Percentiles rank a stretch among this genome's conserved stretches.
Evolutionary conservation across 2,888 invertebrate species (phyloP).

Genomic region (Dasysyrphus tricinctus): DNA sequence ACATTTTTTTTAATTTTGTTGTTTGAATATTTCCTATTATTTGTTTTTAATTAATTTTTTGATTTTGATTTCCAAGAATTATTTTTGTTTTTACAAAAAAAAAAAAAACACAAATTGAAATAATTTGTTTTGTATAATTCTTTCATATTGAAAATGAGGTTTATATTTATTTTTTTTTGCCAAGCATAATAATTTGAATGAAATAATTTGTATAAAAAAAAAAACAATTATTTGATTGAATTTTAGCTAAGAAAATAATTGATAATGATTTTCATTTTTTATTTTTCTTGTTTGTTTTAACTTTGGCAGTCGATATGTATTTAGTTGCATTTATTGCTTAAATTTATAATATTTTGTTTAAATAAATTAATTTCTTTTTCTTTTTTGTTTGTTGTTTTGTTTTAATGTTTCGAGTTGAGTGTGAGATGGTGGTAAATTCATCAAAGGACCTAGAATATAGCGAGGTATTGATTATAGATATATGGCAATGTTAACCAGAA

Average conservation of each 20-base stretch:
- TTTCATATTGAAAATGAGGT: slow-evolving; percentile 40
- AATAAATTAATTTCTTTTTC: slow-evolving; percentile 23
- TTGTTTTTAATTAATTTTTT: slow-evolving; percentile 36
- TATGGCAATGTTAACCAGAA: not conserved
- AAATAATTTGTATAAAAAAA: slow-evolving; percentile 8
- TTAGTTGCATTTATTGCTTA: slow-evolving; percentile 73
- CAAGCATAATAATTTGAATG: slow-evolving; percentile 39
- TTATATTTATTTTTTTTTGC: slow-evolving; percentile 6
- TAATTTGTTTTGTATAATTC: slow-evolving; percentile 17
- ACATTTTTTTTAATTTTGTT: slow-evolving; percentile 29
- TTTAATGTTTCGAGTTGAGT: not conserved
- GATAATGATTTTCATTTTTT: slow-evolving; percentile 5
- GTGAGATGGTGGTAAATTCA: slow-evolving; percentile 48
- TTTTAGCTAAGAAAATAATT: slow-evolving; percentile 31
- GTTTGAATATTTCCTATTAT: slow-evolving; percentile 35
- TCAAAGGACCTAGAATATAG: slow-evolving; percentile 15
- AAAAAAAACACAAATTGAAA: not conserved
- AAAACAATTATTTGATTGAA: slow-evolving; percentile 10
- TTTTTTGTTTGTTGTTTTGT: not conserved
- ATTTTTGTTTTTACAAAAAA: slow-evolving; percentile 5
- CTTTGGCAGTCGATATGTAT: slow-evolving; percentile 75
- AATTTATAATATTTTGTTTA: slow-evolving; percentile 27
- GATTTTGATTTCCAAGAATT: slow-evolving; percentile 60
- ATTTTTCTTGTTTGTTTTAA: slow-evolving; percentile 27
- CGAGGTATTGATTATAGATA: not conserved